Conservation (phyloP, 2,797 vertebrate species). For the Sebastes elongatus region DNA sequence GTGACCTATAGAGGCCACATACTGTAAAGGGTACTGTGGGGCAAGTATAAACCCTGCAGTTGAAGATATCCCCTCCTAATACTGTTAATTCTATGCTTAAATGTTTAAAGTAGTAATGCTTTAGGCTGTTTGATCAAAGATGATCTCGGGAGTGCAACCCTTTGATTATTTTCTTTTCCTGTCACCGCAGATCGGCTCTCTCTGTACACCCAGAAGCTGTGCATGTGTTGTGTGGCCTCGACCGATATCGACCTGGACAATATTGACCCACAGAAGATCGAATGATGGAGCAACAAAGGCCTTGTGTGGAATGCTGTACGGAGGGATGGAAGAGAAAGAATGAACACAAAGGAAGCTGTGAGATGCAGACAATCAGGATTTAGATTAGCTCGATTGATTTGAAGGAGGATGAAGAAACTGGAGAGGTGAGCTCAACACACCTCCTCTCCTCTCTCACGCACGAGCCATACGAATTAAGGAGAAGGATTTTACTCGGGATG, state of each 20-base stretch:
- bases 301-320: background rate
- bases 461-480: background rate
- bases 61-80: background rate
- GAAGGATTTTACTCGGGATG: background rate
- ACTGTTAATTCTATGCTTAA: background rate
- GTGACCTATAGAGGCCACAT: background rate
- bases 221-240: constrained; percentile 82
- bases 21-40: background rate
- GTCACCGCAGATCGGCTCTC: constrained; percentile 74
- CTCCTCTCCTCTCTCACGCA: background rate
- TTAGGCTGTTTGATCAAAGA: background rate
- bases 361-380: constrained; percentile 39
- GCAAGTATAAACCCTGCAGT: background rate
- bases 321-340: background rate
- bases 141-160: background rate
- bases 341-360: background rate
- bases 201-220: constrained; percentile 82
- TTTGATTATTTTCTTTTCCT: background rate
- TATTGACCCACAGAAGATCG: constrained; percentile 70
- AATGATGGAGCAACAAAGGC: constrained; percentile 53
- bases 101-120: background rate
- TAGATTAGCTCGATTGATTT: background rate
- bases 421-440: background rate
- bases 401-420: background rate
- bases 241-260: constrained; percentile 83